Conservation (phyloP, 2,113 vertebrate genomes). For the Candoia aspera region DNA sequence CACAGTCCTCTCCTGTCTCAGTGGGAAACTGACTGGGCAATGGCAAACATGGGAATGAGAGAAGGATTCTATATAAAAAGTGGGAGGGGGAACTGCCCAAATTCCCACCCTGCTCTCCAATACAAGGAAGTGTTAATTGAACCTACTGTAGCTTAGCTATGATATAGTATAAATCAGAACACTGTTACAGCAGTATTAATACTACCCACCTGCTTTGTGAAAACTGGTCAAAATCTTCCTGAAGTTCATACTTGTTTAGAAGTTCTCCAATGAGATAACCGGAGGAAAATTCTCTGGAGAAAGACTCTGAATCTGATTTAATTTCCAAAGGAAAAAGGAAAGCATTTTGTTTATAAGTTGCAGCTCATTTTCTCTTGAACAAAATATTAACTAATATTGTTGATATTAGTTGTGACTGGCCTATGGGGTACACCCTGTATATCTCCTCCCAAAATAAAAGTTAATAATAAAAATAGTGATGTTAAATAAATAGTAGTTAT, state of each 20-base stretch:
- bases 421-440: no score
- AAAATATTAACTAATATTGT: no score
- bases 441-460: no score
- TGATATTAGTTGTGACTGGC: no score
- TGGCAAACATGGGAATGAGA: background rate
- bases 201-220: constrained; percentile 85
- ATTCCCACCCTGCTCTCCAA: background rate
- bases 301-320: constrained; percentile 78
- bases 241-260: constrained; percentile 87
- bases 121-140: background rate
- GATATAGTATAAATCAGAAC: background rate
- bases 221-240: constrained; percentile 88
- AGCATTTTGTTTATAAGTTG: background rate
- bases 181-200: background rate
- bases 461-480: background rate
- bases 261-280: constrained; percentile 94
- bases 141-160: background rate
- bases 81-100: background rate
- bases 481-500: background rate
- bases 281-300: constrained; percentile 85
- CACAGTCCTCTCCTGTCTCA: background rate
- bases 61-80: background rate
- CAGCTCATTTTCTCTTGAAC: no score
- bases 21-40: background rate
- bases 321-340: constrained; percentile 11